phyloP scores from a whole-genome alignment of 2,888 invertebrate genomes.

The Dascillus cervinus region DNA sequence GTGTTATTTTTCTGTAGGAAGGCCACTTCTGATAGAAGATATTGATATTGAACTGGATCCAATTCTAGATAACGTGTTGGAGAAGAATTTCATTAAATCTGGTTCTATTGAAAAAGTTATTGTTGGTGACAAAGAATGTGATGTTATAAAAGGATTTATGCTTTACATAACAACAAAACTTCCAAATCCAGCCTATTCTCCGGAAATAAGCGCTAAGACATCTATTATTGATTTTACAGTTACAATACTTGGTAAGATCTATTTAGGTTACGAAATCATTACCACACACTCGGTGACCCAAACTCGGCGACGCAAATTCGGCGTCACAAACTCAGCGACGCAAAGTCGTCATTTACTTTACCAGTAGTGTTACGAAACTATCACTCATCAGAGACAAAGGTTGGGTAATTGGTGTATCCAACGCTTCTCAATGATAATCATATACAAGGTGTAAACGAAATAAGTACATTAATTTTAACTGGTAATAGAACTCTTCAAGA shows the following conservation, averaged over 20 bases:
- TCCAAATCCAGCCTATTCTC: constrained; percentile 93
- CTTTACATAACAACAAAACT: constrained; percentile 93
- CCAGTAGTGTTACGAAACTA: too few species aligned
- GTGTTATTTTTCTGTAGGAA: constrained; percentile 46
- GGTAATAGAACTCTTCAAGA: too few species aligned
- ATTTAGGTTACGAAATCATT: too few species aligned
- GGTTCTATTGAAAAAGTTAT: constrained; percentile 93
- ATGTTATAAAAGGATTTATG: constrained; percentile 93
- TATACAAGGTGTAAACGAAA: too few species aligned
- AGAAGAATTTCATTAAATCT: constrained; percentile 96
- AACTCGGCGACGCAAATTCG: too few species aligned
- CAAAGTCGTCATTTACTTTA: too few species aligned
- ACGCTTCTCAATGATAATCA: too few species aligned
- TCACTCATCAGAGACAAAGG: too few species aligned
- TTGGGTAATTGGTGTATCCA: too few species aligned
- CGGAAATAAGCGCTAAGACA: constrained; percentile 93
- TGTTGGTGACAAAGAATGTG: constrained; percentile 94
- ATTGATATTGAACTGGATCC: constrained; percentile 93
- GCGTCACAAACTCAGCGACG: too few species aligned
- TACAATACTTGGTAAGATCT: constrained; percentile 63
- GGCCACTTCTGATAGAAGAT: constrained; percentile 87
- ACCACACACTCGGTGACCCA: too few species aligned
- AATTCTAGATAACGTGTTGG: constrained; percentile 91
- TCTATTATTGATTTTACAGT: constrained; percentile 97
- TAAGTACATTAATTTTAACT: too few species aligned